phyloP scores from a whole-genome alignment of 2,113 vertebrate species.

The Suricata suricatta region DNA sequence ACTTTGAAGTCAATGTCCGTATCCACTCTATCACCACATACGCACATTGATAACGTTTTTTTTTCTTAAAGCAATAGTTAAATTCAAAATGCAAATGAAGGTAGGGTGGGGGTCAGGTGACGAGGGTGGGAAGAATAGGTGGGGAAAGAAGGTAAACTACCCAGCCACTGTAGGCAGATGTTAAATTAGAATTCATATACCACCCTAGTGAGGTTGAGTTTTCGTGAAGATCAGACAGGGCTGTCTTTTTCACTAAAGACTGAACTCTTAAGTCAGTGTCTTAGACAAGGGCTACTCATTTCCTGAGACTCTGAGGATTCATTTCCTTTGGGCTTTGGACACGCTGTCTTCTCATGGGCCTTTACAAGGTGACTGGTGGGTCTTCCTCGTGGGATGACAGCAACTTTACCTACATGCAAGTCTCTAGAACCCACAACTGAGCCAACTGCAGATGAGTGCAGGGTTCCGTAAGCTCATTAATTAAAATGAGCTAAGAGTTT shows the following conservation, averaged over 20 bases:
- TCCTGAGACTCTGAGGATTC: not conserved
- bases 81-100: conserved; percentile 11
- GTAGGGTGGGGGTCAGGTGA: not conserved
- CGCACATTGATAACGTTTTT: not conserved
- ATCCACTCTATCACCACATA: not conserved
- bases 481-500: not conserved
- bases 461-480: not conserved
- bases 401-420: not conserved
- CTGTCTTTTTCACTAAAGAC: not conserved
- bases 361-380: not conserved
- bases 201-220: not conserved
- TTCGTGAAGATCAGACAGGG: not conserved
- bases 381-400: not conserved
- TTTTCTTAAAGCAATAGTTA: not conserved
- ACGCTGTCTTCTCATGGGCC: not conserved
- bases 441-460: not conserved
- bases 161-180: not conserved
- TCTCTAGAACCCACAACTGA: not conserved
- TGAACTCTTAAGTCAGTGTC: not conserved
- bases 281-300: not conserved
- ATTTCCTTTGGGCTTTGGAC: not conserved
- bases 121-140: accelerated
- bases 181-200: not conserved
- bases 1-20: not conserved
- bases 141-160: not conserved